Evolutionary conservation across 35 echinoderm and acorn worm genomes (phyloP), one percentile per base, ranked within the genome.

Genomic region (Ophioderma brevispina): DNA sequence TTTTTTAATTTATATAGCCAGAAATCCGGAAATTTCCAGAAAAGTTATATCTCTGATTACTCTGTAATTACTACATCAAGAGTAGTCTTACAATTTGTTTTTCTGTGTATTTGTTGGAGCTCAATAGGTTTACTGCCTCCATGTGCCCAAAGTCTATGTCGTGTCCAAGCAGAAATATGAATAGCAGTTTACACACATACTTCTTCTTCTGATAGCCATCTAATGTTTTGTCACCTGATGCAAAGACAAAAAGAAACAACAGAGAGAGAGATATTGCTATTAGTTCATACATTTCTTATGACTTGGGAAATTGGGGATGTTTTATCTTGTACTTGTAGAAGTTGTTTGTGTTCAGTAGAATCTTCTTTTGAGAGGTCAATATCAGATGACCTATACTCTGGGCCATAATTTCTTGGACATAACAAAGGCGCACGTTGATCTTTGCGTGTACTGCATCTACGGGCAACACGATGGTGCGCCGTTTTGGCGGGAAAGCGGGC

Each of bases 81-180:
- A n/a, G n/a, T n/a, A n/a, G n/a, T 94, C 96, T 98, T 84, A 98
- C 96, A 39, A 98, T 98, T 82, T 98, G 96, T 90, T 98, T 98
- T 82, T 98, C 96, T 98, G 92, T 90, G 93, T 98, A 98, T 81
- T 92, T 98, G 79, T 98, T 98, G 40, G 93, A 92, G 70, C 93
- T 98, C 75, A 98, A 92, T 21, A 98, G 77, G 39, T 98, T 98
- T 32, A 98, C 96, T 28, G 96, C 96, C 75, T 98, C 96, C 96
- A 98, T 98, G 90, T 98, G 96, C 64, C 96, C 96, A 85, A 98
- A 98, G 50, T 98, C 96, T 64, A 98, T 98, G 86, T 98, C 96
- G 40, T 98, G 96, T 37, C 96, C 96, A 19, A 98, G 93, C 77
- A 98, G 90, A 78, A 98, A 98, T 35, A 98, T 98, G 64, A 98